Evolutionary conservation across 2,797 vertebrate species (phyloP).

Genomic region (Enteromius fasciolatus): DNA sequence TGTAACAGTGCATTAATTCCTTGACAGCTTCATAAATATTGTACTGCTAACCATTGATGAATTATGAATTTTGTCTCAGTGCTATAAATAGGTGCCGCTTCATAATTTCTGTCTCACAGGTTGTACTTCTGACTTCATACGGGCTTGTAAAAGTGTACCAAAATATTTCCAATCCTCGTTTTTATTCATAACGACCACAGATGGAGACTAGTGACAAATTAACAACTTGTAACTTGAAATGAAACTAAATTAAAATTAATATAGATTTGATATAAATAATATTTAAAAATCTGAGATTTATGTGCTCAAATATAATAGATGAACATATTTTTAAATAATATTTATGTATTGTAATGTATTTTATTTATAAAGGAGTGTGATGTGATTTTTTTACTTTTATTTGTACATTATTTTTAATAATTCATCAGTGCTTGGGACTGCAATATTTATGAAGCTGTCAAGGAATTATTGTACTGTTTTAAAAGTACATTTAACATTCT

Average conservation of each 20-base stretch:
- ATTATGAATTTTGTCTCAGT: slow-evolving; percentile 38
- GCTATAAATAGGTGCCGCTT: slow-evolving; percentile 3
- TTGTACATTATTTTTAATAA: neutral
- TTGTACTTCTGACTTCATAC: slow-evolving; percentile 19
- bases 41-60: slow-evolving; percentile 30
- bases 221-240: neutral
- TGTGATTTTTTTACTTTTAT: neutral
- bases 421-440: slow-evolving; percentile 15
- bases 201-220: neutral
- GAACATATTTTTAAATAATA: neutral
- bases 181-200: neutral
- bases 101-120: slow-evolving; percentile 30
- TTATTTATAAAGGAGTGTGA: neutral
- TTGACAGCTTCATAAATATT: slow-evolving; percentile 43
- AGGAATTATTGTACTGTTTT: neutral
- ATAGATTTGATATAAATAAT: neutral
- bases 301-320: neutral
- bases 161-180: slow-evolving; percentile 7
- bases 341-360: neutral
- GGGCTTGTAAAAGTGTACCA: slow-evolving; percentile 23
- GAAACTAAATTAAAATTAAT: neutral
- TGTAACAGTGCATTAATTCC: slow-evolving; percentile 23
- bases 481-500: neutral
- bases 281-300: neutral
- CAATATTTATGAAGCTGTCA: slow-evolving; percentile 33